These are phyloP conservation scores for Poecilia velifera DNA, from an alignment of 2,797 vertebrate species.

Conservation along the genomic window DNA sequence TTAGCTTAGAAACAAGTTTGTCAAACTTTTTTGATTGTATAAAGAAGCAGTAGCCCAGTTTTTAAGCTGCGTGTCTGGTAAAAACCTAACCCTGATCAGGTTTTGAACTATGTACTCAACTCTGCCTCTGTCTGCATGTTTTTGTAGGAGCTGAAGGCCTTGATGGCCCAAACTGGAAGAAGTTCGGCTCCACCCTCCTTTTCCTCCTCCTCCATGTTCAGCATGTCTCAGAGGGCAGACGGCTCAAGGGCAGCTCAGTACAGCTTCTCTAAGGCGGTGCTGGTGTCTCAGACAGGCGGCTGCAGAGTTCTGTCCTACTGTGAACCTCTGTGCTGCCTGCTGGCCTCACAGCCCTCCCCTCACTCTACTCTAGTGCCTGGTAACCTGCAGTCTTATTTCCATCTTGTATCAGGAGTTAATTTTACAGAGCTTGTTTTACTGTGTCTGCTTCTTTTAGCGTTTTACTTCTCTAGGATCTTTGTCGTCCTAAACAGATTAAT, in stretches of 20 bases:
- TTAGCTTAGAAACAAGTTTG: neutral
- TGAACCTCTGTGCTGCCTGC: constrained; percentile 86
- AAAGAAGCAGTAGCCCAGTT: neutral
- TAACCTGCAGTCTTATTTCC: constrained; percentile 43
- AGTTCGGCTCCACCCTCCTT: constrained; percentile 49
- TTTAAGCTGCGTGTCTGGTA: neutral
- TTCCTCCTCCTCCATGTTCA: constrained; percentile 34
- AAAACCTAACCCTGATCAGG: neutral
- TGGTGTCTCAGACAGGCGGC: constrained; percentile 87
- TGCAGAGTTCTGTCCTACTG: constrained; percentile 91
- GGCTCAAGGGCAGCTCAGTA: constrained; percentile 79
- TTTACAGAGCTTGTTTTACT: neutral
- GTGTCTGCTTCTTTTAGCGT: neutral
- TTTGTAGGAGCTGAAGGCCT: constrained; percentile 84
- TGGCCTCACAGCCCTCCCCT: constrained; percentile 92
- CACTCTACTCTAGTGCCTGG: constrained; percentile 90
- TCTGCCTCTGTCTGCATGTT: neutral
- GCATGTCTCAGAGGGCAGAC: constrained; percentile 77
- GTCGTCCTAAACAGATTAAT: neutral
- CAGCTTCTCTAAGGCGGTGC: constrained; percentile 84
- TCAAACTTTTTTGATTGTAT: neutral
- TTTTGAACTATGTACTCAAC: neutral
- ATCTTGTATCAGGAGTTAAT: neutral
- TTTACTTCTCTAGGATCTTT: neutral
- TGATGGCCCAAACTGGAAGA: constrained; percentile 77